Percentiles rank a stretch among this genome's conserved stretches.
Evolutionary conservation across 1,140 invertebrate species (phyloP).

Genomic region (Drosophila punjabiensis): DNA sequence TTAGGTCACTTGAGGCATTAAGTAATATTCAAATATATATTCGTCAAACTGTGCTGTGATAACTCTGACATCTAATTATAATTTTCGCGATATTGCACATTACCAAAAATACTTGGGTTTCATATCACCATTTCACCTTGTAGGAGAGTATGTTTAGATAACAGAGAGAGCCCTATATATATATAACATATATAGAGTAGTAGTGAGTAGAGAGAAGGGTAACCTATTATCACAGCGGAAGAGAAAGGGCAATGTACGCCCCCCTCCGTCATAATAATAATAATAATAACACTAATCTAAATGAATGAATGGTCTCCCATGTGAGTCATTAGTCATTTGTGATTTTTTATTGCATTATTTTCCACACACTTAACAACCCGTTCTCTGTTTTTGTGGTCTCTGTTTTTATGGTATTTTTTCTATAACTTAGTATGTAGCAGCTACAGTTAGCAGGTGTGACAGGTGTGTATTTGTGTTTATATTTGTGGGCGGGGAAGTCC

Average conservation of each 20-base stretch:
- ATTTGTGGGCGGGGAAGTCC: slow-evolving; percentile 10
- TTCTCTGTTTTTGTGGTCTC: background rate
- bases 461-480: slow-evolving; percentile 14
- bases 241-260: slow-evolving; percentile 28
- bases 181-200: background rate
- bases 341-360: slow-evolving; percentile 28
- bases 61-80: slow-evolving; percentile 3
- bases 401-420: background rate
- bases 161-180: background rate
- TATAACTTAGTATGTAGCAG: slow-evolving; percentile 24
- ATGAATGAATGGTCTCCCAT: slow-evolving; percentile 19
- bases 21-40: slow-evolving; percentile 1
- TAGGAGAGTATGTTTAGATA: slow-evolving; percentile 8
- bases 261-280: slow-evolving; percentile 15
- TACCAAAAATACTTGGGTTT: slow-evolving; percentile 17
- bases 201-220: background rate
- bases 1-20: background rate
- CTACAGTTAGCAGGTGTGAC: slow-evolving; percentile 20
- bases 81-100: background rate
- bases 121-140: no score
- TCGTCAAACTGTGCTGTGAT: background rate
- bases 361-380: slow-evolving; percentile 18
- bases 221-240: slow-evolving; percentile 3
- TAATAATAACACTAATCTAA: slow-evolving; percentile 31
- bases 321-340: slow-evolving; percentile 34